A percentile compares a stretch with the other conserved stretches of the same genome.
phyloP scores from a whole-genome alignment of 2,797 vertebrate genomes.

The Taeniopygia guttata region DNA sequence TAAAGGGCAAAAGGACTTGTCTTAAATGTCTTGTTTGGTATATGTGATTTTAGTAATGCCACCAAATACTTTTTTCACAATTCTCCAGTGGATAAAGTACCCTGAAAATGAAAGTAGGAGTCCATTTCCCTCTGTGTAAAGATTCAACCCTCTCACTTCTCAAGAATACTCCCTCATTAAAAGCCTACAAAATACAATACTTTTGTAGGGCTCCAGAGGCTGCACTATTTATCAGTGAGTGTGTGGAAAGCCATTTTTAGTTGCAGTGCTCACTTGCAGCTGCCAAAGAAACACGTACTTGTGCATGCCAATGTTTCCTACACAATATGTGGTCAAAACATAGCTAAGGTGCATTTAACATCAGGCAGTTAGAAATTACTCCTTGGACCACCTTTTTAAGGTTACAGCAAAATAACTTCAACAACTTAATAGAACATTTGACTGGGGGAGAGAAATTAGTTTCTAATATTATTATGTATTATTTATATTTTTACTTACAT shows the following conservation, averaged over 20 bases:
- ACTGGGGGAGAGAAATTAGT: background rate
- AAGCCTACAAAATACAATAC: background rate
- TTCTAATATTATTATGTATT: background rate
- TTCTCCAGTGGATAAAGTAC: background rate
- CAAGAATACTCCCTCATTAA: background rate
- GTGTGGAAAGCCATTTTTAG: background rate
- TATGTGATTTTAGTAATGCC: background rate
- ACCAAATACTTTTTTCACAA: background rate
- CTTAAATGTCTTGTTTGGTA: background rate
- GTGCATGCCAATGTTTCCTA: background rate
- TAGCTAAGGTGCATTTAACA: background rate
- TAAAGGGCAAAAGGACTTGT: background rate
- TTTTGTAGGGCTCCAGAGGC: background rate
- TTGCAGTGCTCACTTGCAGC: background rate
- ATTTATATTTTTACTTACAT: background rate
- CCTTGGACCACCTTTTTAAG: background rate
- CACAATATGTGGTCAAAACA: background rate
- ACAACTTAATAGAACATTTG: background rate
- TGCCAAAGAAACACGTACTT: background rate
- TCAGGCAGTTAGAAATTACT: background rate
- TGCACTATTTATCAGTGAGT: background rate
- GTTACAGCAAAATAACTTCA: background rate
- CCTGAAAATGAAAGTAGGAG: background rate
- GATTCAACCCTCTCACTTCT: background rate
- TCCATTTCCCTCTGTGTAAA: background rate